Conservation (phyloP, 2,113 vertebrate species). For the Sigmodon hispidus region DNA sequence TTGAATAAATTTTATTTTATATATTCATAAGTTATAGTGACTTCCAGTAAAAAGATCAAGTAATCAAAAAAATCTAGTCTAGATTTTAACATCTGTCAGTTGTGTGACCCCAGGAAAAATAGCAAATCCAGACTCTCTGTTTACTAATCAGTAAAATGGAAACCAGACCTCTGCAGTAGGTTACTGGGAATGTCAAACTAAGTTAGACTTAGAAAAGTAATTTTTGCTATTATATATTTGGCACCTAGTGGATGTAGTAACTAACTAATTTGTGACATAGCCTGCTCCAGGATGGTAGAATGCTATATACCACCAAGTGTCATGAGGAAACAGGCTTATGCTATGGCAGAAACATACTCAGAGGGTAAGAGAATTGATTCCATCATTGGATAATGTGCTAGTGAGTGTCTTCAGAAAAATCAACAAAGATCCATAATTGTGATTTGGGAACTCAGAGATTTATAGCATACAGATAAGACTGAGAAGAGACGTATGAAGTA, state of each 20-base stretch:
- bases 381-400: background rate
- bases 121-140: background rate
- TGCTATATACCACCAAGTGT: background rate
- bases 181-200: background rate
- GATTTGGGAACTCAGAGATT: background rate
- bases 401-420: background rate
- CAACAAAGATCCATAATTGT: background rate
- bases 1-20: background rate
- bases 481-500: background rate
- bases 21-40: background rate
- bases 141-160: conserved; percentile 38
- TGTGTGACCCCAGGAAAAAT: background rate
- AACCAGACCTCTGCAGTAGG: background rate
- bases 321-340: background rate
- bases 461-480: background rate
- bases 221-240: background rate
- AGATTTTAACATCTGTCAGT: background rate
- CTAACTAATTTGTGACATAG: background rate
- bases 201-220: background rate
- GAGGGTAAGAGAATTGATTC: background rate
- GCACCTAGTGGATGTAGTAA: background rate
- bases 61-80: background rate
- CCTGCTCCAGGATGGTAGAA: background rate
- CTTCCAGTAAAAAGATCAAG: background rate
- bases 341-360: background rate